A percentile compares a stretch with the other conserved stretches of the same genome.
Conservation (phyloP, 2,888 invertebrate species). For the Tenthredo notha region DNA sequence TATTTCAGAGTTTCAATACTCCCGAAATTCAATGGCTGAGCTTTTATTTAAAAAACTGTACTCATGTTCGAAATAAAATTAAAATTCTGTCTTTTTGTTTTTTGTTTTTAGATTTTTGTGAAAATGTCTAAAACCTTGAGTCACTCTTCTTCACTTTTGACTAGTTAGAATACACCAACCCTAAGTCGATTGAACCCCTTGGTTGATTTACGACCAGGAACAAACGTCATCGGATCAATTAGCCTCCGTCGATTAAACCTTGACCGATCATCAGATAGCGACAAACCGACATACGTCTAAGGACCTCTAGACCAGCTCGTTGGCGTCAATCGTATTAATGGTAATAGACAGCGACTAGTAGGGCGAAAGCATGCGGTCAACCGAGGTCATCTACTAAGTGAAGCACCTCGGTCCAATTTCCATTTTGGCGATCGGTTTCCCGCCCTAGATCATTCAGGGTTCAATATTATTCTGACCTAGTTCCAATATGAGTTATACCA, state of each 20-base stretch:
- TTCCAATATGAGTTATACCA: constrained; percentile 27
- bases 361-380: constrained; percentile 47
- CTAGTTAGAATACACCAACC: neutral
- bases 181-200: neutral
- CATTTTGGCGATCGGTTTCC: constrained; percentile 28
- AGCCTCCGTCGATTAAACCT: constrained; percentile 12
- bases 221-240: neutral
- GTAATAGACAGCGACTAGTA: constrained; percentile 31
- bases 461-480: constrained; percentile 40
- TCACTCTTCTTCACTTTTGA: neutral
- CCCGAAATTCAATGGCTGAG: neutral
- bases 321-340: constrained; percentile 35
- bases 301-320: neutral
- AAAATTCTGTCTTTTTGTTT: neutral
- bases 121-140: neutral
- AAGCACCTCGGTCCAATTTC: constrained; percentile 43
- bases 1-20: neutral
- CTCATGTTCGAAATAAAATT: no score
- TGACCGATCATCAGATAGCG: constrained; percentile 15
- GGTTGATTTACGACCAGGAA: neutral
- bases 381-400: constrained; percentile 49
- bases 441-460: constrained; percentile 29
- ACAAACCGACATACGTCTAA: constrained; percentile 9
- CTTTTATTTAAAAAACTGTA: no score
- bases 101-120: neutral